A percentile compares a stretch with the other conserved stretches of the same genome.
These are phyloP conservation scores for Corvus cornix DNA, from an alignment of 2,113 vertebrate genomes.

Conservation along the genomic window DNA sequence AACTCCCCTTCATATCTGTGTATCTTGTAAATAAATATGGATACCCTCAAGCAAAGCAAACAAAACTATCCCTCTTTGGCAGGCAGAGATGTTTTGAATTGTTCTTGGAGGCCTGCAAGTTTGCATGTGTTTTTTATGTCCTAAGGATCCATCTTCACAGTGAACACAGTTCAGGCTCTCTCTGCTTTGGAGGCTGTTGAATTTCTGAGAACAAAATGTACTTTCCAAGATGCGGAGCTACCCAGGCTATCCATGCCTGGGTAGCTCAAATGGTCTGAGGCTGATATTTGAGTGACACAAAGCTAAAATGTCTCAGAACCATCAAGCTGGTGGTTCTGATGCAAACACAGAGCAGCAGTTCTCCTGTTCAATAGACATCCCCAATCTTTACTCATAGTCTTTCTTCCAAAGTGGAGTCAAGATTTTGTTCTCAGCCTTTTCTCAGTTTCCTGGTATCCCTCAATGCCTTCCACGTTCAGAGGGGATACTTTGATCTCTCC, in stretches of 20 bases:
- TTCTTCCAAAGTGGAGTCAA: background rate
- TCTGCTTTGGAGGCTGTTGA: background rate
- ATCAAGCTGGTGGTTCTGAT: background rate
- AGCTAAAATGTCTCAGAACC: background rate
- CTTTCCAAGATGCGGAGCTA: background rate
- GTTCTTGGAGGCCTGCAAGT: background rate
- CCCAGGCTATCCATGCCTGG: background rate
- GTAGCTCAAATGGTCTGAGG: background rate
- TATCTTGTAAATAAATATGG: slow-evolving; percentile 32
- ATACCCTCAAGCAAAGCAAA: background rate
- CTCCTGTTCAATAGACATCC: background rate
- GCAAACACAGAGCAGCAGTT: background rate
- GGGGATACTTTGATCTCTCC: background rate
- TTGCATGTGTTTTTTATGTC: slow-evolving; percentile 10
- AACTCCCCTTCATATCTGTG: background rate
- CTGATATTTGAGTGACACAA: background rate
- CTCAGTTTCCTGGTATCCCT: background rate
- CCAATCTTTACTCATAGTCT: background rate
- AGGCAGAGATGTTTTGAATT: slow-evolving; percentile 1
- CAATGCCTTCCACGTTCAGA: background rate
- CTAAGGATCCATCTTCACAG: background rate
- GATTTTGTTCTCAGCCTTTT: background rate
- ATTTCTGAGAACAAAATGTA: background rate
- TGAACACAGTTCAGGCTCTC: background rate
- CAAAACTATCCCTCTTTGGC: background rate